Conservation (phyloP, 2,113 vertebrate genomes). For the Quiscalus mexicanus region DNA sequence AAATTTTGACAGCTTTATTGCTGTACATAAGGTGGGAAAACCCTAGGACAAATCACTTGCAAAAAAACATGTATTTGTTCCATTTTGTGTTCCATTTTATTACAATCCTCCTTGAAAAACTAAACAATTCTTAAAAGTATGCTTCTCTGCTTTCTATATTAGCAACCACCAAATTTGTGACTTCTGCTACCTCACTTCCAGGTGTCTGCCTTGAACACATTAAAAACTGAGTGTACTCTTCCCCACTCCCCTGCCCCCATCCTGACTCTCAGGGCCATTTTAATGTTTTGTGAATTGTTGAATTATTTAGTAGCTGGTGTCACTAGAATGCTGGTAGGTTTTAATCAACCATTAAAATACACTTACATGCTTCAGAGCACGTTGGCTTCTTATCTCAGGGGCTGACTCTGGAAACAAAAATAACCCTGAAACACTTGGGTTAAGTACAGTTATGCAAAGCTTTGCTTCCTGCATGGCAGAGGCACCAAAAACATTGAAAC, state of each 20-base stretch:
- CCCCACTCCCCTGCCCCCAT: accelerated
- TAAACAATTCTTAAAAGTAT: background rate
- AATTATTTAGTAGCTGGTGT: background rate
- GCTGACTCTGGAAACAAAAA: slow-evolving; percentile 12
- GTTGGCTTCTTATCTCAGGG: background rate
- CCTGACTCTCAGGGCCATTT: background rate
- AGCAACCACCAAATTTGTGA: background rate
- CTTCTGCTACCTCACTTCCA: background rate
- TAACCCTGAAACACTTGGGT: slow-evolving; percentile 24
- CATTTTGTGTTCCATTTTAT: background rate
- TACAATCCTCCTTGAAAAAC: background rate
- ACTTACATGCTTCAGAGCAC: background rate
- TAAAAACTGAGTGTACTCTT: background rate
- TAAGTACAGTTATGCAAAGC: slow-evolving; percentile 22
- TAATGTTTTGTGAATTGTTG: background rate
- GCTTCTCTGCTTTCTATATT: background rate
- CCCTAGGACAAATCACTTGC: background rate
- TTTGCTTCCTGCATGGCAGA: slow-evolving; percentile 10
- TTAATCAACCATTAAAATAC: background rate
- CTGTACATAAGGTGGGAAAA: background rate
- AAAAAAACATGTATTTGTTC: background rate
- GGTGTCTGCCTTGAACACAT: background rate
- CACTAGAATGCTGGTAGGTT: background rate
- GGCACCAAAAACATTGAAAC: background rate
- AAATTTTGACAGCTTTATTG: background rate